phyloP scores from a whole-genome alignment of 2,113 vertebrate genomes.

The Ictalurus furcatus region DNA sequence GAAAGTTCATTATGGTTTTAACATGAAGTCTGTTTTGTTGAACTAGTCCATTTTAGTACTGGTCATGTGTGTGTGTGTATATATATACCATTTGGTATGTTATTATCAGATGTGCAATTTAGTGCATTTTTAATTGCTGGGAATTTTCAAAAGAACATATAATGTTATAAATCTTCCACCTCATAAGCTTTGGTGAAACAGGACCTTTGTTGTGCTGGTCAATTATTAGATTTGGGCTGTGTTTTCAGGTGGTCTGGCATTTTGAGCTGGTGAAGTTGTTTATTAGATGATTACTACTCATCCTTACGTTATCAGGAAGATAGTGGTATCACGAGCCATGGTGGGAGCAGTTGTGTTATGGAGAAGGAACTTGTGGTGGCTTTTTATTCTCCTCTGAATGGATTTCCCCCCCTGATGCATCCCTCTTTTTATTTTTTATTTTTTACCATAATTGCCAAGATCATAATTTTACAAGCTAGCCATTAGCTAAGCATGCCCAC shows the following conservation, averaged over 20 bases:
- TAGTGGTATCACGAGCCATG: background rate
- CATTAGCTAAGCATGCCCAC: background rate
- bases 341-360: background rate
- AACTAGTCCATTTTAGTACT: background rate
- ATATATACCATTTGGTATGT: background rate
- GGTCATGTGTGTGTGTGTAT: background rate
- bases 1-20: too few species aligned
- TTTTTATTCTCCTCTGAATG: background rate
- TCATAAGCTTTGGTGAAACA: background rate
- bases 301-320: conserved; percentile 24
- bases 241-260: background rate
- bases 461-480: background rate
- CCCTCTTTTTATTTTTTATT: background rate
- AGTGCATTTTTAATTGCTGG: background rate
- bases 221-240: conserved; percentile 10
- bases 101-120: background rate
- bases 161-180: background rate
- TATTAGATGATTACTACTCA: conserved; percentile 32
- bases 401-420: background rate
- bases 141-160: background rate
- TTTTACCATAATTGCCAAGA: background rate
- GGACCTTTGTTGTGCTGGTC: background rate
- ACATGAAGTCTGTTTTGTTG: too few species aligned
- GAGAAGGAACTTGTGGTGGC: background rate
- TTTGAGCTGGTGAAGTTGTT: conserved; percentile 26